Base-by-base conservation (phyloP, 1,140 invertebrate species). In the Nephotettix cincticeps region DNA sequence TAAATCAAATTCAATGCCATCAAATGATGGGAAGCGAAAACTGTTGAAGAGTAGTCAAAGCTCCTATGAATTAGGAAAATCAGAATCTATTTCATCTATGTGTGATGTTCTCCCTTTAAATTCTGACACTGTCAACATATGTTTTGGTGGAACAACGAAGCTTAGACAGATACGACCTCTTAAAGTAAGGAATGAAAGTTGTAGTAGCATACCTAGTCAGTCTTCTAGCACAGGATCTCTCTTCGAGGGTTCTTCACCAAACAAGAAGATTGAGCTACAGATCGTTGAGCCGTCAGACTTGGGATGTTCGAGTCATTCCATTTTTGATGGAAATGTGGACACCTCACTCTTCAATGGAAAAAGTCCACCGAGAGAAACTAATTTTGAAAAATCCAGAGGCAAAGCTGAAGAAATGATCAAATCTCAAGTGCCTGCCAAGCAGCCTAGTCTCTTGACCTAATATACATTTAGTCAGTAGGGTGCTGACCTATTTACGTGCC, bases 71-170 rank as follows among this genome's bases (percentile, higher is more conserved):
- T 27, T 71, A 80, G 4, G 81, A 81, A 56, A 79, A 79, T 47
- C 80, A 77, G 3, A 78, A 70, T 21, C 77, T 78, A 29, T 51
- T 14, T n/a, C 23, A 21, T 9, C 61, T 9, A 21, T 68, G 14
- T 43, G 32, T 1, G 82, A 85, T 51, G 78, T 79, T 0, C 86
- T 87, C 78, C 86, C 86, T 0, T 73, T 88, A 0, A 86, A 87
- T 71, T 83, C 84, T 21, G 85, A 84, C 25, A 88, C 88, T 76
- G 88, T 90, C 1, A 86, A 85, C 77, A 87, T 89, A 47, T 87
- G 85, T 69, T 90, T 84, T 73, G 87, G 87, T 67, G 88, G 88
- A 32, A 89, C 87, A 1, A 88, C 87, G 1, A 87, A 90, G 78
- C 76, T 90, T 45, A 89, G 88, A 77, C 84, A 80, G 6, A 83